Evolutionary conservation across 1,140 invertebrate species (phyloP), one percentile per base, ranked within the genome.

Genomic region (Drosophila pachea): DNA sequence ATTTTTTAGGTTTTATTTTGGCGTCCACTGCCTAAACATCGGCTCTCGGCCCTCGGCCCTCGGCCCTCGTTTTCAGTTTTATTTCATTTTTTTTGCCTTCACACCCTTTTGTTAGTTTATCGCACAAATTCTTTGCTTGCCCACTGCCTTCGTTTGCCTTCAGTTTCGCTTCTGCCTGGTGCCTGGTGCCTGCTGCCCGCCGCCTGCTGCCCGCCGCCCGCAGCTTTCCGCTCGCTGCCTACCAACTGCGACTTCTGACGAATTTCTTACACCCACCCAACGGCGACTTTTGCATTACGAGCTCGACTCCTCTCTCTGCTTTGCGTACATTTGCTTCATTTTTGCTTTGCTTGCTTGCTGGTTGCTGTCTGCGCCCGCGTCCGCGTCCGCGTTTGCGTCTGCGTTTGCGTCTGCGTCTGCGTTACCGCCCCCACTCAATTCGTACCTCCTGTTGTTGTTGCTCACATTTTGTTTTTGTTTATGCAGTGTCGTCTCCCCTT

Each of bases 181-280:
- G 22, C 22, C 22, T 22, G 22, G 1, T 22, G 22, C 22, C 22
- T 22, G 3, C 22, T 3, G 22, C 22, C 22, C 3, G 22, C 22
- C 22, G 22, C 22, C 22, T 64, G 62, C 62, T 35, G 56, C 31
- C 33, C 33, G 29, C 56, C 29, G 16, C 5, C 40, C 38, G 12
- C 14, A 14, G 50, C 58, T 60, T 68, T 62, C 68, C 9, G 29
- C 12, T 14, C 50, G 52, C 35, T 31, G 47, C 16, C n/a, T 60
- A 40, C 12, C 58, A 42, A 52, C 67, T 56, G 52, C 35, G 61
- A 60, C 45, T 82, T 83, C 78, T 78, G 71, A 74, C 52, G 78
- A 72, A 78, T 78, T 84, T 75, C 61, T 68, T 84, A 78, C 79
- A 83, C 79, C 79, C 79, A 86, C 81, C 79, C 79, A 84, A 40